Conservation (phyloP, 2,113 vertebrate species). For the Pseudorhombus dupliciocellatus region DNA sequence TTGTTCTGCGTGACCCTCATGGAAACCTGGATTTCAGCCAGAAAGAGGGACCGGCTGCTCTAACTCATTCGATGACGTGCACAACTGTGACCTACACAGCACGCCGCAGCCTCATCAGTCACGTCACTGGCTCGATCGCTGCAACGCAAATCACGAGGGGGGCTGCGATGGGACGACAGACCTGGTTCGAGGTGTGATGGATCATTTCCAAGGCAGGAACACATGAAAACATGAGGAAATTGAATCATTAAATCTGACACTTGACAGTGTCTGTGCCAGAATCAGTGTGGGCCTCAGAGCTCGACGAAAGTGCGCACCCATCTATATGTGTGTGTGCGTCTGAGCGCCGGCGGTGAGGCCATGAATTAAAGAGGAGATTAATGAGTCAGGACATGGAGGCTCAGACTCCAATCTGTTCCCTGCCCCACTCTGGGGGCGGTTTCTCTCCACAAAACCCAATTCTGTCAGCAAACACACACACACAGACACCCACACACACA, state of each 20-base stretch:
- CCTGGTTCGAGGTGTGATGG: slow-evolving; percentile 17
- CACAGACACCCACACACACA: slow-evolving; percentile 18
- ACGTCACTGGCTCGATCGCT: neutral
- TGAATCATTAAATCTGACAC: slow-evolving; percentile 51
- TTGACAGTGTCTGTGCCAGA: slow-evolving; percentile 36
- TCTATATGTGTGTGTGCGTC: slow-evolving; percentile 10
- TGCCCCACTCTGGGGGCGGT: slow-evolving; percentile 60
- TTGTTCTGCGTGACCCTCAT: neutral
- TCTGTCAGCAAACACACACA: slow-evolving; percentile 62
- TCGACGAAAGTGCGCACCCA: slow-evolving; percentile 11
- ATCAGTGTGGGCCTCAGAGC: slow-evolving; percentile 19
- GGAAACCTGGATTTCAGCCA: neutral
- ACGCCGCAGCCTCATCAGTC: neutral
- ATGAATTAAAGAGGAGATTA: slow-evolving; percentile 83
- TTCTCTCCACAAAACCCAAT: slow-evolving; percentile 68
- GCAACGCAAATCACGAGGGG: neutral
- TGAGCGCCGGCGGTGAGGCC: slow-evolving; percentile 58
- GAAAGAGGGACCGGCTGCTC: neutral
- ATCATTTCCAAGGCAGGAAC: slow-evolving; percentile 32
- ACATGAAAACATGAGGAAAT: slow-evolving; percentile 31
- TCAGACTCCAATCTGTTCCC: slow-evolving; percentile 80
- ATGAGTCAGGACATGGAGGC: slow-evolving; percentile 78
- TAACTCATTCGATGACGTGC: neutral
- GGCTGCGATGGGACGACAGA: neutral
- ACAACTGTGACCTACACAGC: neutral